Conservation (phyloP, 2,113 vertebrate species). For the Mionectes macconnelli region DNA sequence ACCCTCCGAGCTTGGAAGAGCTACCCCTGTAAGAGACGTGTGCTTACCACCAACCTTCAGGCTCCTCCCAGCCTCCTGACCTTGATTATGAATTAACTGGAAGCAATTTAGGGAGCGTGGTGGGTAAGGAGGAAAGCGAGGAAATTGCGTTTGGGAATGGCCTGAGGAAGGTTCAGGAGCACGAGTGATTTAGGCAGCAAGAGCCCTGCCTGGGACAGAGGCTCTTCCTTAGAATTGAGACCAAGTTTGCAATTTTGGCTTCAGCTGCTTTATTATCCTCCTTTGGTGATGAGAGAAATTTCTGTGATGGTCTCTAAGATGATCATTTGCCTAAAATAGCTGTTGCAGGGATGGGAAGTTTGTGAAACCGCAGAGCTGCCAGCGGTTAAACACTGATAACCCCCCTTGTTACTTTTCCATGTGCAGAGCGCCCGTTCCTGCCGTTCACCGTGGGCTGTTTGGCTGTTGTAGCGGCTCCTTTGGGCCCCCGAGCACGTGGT, state of each 20-base stretch:
- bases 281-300: not conserved
- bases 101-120: not conserved
- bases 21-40: not conserved
- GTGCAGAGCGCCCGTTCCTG: not conserved
- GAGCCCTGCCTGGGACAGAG: not conserved
- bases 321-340: not conserved
- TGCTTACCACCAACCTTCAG: not conserved
- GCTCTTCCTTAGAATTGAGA: not conserved
- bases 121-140: not conserved
- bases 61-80: not conserved
- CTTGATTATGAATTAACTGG: not conserved
- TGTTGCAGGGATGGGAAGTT: constrained; percentile 2
- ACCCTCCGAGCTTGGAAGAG: not conserved
- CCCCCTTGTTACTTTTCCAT: not conserved
- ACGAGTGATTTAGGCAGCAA: not conserved
- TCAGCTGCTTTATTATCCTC: not conserved
- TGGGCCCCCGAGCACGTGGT: not conserved
- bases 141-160: not conserved
- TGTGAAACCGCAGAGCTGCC: not conserved
- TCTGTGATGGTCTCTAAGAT: not conserved
- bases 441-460: not conserved
- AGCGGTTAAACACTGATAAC: not conserved
- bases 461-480: not conserved
- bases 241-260: not conserved
- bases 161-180: not conserved